A percentile compares a stretch with the other conserved stretches of the same genome.
phyloP scores from a whole-genome alignment of 2,113 vertebrate genomes.

The Saguinus imperator region DNA sequence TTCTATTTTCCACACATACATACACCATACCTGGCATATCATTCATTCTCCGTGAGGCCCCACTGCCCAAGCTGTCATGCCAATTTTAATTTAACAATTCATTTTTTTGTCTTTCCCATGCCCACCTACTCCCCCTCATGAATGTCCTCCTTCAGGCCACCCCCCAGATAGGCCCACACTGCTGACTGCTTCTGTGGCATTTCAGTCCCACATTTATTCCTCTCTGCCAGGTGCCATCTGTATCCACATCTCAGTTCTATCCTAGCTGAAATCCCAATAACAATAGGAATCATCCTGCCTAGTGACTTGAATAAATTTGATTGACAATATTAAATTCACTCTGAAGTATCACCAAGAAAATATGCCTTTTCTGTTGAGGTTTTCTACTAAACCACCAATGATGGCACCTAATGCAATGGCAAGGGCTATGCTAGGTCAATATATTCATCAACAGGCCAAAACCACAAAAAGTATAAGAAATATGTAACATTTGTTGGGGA shows the following conservation, averaged over 20 bases:
- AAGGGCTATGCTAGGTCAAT: background rate
- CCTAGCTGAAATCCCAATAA: background rate
- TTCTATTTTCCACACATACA: background rate
- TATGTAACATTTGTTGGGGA: background rate
- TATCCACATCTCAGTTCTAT: background rate
- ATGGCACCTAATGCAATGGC: background rate
- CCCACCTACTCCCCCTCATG: too few relatives aligned
- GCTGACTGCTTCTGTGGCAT: background rate
- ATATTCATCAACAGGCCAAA: background rate
- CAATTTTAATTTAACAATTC: background rate
- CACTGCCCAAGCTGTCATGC: background rate
- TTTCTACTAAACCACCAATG: background rate
- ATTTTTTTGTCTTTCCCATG: background rate
- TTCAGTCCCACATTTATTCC: background rate
- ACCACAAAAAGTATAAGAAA: background rate
- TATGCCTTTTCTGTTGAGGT: background rate
- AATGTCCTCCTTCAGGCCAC: background rate
- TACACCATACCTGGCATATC: background rate
- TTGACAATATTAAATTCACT: background rate
- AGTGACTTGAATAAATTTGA: conserved; percentile 15
- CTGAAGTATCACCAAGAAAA: background rate
- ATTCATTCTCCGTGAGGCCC: background rate
- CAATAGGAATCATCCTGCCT: background rate
- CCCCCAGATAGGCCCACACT: background rate
- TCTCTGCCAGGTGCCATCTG: background rate